Percentiles rank a stretch among this genome's conserved stretches.
These are phyloP conservation scores for Phaetusa simplex DNA, from an alignment of 2,113 vertebrate genomes.

Conservation along the genomic window DNA sequence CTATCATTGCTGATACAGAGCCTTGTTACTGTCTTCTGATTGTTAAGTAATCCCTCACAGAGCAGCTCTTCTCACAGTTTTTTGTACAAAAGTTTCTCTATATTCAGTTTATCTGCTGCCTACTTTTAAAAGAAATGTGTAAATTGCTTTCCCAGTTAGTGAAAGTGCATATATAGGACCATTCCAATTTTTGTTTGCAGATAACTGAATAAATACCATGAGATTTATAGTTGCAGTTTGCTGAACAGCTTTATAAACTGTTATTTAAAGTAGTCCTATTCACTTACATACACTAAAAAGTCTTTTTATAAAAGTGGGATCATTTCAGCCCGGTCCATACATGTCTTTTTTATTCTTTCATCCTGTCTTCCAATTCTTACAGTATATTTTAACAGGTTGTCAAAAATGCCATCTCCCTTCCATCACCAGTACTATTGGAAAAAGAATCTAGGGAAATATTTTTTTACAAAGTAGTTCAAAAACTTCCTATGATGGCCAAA, in stretches of 20 bases:
- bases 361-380: neutral
- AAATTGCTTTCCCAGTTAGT: neutral
- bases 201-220: neutral
- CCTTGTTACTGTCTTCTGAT: slow-evolving; percentile 6
- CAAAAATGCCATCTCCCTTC: slow-evolving; percentile 16
- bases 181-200: neutral
- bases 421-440: neutral
- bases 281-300: neutral
- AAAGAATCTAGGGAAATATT: neutral
- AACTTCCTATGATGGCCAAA: neutral
- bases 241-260: neutral
- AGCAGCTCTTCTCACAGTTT: neutral
- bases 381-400: neutral
- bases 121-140: neutral
- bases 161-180: neutral
- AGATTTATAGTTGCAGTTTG: slow-evolving; percentile 7
- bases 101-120: neutral
- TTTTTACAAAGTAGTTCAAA: neutral
- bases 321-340: neutral
- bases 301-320: neutral
- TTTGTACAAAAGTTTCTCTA: neutral
- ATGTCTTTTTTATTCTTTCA: neutral
- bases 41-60: neutral
- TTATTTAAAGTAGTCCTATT: neutral
- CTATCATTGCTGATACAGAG: neutral